A percentile compares a stretch with the other conserved stretches of the same genome.
phyloP scores from a whole-genome alignment of 2,113 vertebrate genomes.

The Catharus fuscescens region DNA sequence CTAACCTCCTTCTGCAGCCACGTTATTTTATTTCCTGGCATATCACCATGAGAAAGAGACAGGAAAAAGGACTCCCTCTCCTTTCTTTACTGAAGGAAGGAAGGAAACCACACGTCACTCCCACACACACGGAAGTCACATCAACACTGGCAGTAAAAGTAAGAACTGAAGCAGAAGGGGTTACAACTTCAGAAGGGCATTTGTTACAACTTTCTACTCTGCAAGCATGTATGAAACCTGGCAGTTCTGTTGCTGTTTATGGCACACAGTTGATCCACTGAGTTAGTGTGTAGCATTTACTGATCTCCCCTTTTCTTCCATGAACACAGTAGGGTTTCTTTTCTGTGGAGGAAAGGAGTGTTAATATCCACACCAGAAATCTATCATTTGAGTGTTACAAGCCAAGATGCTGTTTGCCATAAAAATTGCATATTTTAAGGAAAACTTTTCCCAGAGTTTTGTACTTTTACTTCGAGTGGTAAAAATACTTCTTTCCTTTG shows the following conservation, averaged over 20 bases:
- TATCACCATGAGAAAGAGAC: not conserved
- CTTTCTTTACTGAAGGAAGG: not conserved
- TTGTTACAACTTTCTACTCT: not conserved
- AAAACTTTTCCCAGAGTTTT: not conserved
- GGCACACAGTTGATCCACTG: accelerated
- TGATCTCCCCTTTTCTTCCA: not conserved
- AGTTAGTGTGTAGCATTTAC: not conserved
- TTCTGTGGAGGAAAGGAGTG: not conserved
- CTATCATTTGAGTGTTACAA: not conserved
- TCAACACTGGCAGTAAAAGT: not conserved
- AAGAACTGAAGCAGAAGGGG: not conserved
- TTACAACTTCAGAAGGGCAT: not conserved
- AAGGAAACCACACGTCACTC: not conserved
- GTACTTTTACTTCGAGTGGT: not conserved
- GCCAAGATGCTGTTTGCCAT: not conserved
- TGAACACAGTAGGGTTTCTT: not conserved
- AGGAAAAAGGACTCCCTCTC: not conserved
- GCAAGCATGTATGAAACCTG: not conserved
- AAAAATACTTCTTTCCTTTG: not conserved
- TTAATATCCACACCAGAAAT: not conserved
- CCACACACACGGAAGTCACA: not conserved
- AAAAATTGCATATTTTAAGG: not conserved
- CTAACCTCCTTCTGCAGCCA: not conserved
- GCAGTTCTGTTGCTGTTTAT: not conserved
- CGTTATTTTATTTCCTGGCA: not conserved